Evolutionary conservation across 2,113 vertebrate species (phyloP), one percentile per base, ranked within the genome.

Genomic region (Phalacrocorax pelagicus): DNA sequence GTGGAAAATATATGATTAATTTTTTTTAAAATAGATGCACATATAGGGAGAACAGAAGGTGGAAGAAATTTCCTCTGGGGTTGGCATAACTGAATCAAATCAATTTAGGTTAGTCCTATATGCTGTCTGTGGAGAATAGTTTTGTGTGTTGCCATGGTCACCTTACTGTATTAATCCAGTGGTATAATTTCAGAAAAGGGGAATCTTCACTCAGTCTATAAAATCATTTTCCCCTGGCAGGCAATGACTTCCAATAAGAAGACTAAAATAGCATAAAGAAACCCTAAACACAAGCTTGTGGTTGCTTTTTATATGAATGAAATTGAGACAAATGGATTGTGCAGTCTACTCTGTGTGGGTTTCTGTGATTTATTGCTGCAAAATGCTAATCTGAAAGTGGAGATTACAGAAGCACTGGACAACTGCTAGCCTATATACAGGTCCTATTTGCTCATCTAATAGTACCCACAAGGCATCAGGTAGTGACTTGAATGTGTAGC

Each of bases 41-140:
- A 44, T 65, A 27, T 9, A 87, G 61, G 29, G 36, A 86, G 81
- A 83, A 42, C 51, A 74, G 57, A 96, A 94, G 24, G 54, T 73
- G 12, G 62, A 92, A 93, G 29, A 96, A 85, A 95, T 93, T 95
- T 95, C 95, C 83, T 83, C 52, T 93, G 91, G 78, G 94, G 77
- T 26, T 93, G 61, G 30, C 52, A 88, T 88, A 72, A 81, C 20
- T 54, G 82, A 96, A 96, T 95, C 72, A 95, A 96, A 92, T 85
- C 88, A 71, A 18, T 94, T 97, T 95, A 65, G 7, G 49, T 89
- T 95, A 92, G 59, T 86, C 52, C 38, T 94, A 19, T 70, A 62
- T 81, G 95, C 69, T 79, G 12, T 83, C 95, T 88, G 87, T n/a
- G 47, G 27, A 86, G 81, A 88, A 87, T 82, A 81, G 81, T 87